Conservation (phyloP, 2,797 vertebrate genomes). For the Fundulus diaphanus region DNA sequence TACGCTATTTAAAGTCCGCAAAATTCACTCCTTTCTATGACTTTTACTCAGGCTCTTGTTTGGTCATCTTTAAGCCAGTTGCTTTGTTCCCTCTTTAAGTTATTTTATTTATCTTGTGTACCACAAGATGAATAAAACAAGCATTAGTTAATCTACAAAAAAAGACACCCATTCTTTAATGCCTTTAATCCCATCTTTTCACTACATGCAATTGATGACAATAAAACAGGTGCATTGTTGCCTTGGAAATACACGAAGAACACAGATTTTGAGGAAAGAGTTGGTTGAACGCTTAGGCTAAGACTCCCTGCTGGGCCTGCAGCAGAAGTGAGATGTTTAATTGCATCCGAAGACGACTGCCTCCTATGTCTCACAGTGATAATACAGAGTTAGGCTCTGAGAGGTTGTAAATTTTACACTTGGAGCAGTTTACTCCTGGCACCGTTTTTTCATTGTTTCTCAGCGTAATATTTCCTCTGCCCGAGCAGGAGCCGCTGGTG, state of each 20-base stretch:
- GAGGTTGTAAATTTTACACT: conserved; percentile 26
- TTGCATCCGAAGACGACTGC: conserved; percentile 7
- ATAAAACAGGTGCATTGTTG: conserved; percentile 3
- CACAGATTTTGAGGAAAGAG: background rate
- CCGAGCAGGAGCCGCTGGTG: conserved; percentile 3
- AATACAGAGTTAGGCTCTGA: conserved; percentile 6
- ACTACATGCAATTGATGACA: background rate
- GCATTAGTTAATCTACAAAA: background rate
- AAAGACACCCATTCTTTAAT: background rate
- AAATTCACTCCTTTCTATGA: too few relatives aligned
- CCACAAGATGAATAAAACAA: background rate
- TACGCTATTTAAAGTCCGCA: too few relatives aligned
- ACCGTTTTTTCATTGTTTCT: conserved; percentile 16
- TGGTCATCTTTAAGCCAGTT: too few relatives aligned
- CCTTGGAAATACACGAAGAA: conserved; percentile 1
- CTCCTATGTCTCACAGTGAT: conserved; percentile 9
- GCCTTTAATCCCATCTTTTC: background rate
- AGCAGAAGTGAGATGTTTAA: conserved; percentile 20
- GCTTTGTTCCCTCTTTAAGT: background rate
- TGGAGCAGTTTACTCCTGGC: conserved; percentile 13
- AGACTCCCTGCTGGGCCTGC: background rate
- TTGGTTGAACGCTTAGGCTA: background rate
- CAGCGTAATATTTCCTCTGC: conserved; percentile 24
- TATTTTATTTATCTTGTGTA: background rate
- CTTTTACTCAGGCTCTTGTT: background rate